Conservation (phyloP, 2,113 vertebrate genomes). For the Geococcyx californianus region DNA sequence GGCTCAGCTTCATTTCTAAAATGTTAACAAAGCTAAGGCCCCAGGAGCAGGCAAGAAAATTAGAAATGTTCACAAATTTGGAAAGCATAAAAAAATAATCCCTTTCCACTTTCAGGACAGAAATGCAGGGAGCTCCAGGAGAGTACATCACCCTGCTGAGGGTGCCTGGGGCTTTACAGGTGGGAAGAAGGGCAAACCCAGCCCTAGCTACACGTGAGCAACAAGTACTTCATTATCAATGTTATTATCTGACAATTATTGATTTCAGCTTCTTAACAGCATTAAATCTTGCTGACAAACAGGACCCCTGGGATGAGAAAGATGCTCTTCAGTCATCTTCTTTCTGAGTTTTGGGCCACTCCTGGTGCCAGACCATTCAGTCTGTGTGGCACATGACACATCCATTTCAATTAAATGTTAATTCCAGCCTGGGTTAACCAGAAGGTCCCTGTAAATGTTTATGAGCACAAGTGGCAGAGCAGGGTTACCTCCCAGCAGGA, state of each 20-base stretch:
- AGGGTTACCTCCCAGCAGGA: not conserved
- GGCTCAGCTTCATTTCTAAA: constrained; percentile 52
- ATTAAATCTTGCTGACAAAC: constrained; percentile 20
- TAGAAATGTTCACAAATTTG: not conserved
- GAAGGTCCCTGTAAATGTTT: not conserved
- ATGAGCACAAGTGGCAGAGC: not conserved
- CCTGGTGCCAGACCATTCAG: not conserved
- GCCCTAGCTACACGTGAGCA: not conserved
- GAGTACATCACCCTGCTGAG: not conserved
- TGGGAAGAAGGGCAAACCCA: not conserved
- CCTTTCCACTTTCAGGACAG: not conserved
- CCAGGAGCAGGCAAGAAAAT: constrained; percentile 33
- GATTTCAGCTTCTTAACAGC: not conserved
- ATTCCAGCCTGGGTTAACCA: not conserved
- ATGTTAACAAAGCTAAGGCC: not conserved
- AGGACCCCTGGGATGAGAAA: not conserved
- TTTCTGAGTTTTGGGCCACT: not conserved
- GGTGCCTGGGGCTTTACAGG: not conserved
- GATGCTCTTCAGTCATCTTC: not conserved
- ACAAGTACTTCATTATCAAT: constrained; percentile 53
- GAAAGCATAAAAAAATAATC: not conserved
- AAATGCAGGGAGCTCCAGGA: not conserved
- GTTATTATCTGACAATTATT: constrained; percentile 1
- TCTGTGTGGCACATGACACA: not conserved
- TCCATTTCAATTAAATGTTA: not conserved